Base-by-base conservation (phyloP, 2,113 vertebrate genomes). In the Perccottus glenii region DNA sequence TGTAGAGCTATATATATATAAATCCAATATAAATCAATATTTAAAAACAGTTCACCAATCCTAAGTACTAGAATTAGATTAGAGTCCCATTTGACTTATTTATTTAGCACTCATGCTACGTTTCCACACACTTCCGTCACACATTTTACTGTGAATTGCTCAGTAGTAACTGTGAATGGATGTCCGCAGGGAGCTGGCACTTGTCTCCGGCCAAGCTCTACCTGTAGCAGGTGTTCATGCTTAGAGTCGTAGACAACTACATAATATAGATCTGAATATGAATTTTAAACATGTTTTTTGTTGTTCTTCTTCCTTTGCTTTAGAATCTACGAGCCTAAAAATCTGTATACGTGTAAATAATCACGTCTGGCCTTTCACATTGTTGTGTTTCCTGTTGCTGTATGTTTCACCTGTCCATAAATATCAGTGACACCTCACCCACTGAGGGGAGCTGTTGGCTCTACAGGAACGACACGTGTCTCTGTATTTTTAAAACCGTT, bases 371-470 rank as follows among this genome's bases (percentile, higher is more conserved):
- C 14, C 48, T 32, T 53, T 53, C 27, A 35, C 51, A 53, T 35
- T 19, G 4, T 36, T 36, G 52, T 7, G 32, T n/a, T 53, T 36
- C 27, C 10, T 27, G 19, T 12, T 35, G 32, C 52, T 42, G 51
- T 0, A 58, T 50, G 15, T 60, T 15, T 46, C 62, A 57, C 50
- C 33, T 79, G 10, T 70, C 45, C 48, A 19, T 60, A 33, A 47
- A 47, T 40, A 70, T 72, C 51, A 75, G 16, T 70, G 36, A 45
- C 64, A 77, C 46, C 57, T 55, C 61, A 51, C 50, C 85, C 86
- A 78, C 76, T 75, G 83, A 83, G 83, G 75, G 85, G 77, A 79
- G 78, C 81, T 78, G 81, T 83, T 85, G 73, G 60, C 77, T 74
- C 68, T 81, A 74, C 33, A 36, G 50, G 75, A 76, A 72, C 58